Base-by-base conservation (phyloP, 1,140 invertebrate species). In the Drosophila mayri region DNA sequence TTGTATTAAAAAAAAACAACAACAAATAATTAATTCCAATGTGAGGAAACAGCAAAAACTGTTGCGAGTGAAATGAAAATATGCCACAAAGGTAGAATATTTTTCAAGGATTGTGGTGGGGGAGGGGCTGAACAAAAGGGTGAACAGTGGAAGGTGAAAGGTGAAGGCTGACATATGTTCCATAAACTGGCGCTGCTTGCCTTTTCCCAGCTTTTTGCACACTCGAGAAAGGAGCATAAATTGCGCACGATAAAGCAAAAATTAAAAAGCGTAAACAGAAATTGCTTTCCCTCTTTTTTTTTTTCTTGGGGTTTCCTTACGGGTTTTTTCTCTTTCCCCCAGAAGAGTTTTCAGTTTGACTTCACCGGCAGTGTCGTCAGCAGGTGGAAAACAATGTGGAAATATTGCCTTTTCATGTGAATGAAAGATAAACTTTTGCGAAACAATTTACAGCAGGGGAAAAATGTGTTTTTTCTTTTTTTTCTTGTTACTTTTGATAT, bases 231-330 rank as follows among this genome's bases (percentile, higher is more conserved):
- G 61, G 35, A 64, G 74, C 71, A 71, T 90, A 90, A 85, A 87
- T 90, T 85, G 66, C 85, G 81, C 85, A 90, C 86, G 85, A 90
- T 90, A 90, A 90, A 90, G 86, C 86, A 90, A 90, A 90, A 90
- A 90, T 90, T 90, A 86, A 90, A 90, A 90, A 90, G 67, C 85
- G 81, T 84, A 84, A 90, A 85, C 78, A 84, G 71, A 85, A 85
- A 85, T 90, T 68, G 68, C 46, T 57, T 64, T 72, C 32, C 22
- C 18, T 43, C 38, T 28, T 47, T 10, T 49, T 63, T 47, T 25
- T 63, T 41, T 59, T 28, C 38, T 30, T 20, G 38, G 40, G 20
- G 22, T 43, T 64, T 64, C 12, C 18, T n/a, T 22, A 12, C 35
- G 1, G 9, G 5, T 10, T 64, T 63, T 32, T 22, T 12, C 18